Base-by-base conservation (phyloP, 2,797 vertebrate genomes). In the Ibycter americanus region DNA sequence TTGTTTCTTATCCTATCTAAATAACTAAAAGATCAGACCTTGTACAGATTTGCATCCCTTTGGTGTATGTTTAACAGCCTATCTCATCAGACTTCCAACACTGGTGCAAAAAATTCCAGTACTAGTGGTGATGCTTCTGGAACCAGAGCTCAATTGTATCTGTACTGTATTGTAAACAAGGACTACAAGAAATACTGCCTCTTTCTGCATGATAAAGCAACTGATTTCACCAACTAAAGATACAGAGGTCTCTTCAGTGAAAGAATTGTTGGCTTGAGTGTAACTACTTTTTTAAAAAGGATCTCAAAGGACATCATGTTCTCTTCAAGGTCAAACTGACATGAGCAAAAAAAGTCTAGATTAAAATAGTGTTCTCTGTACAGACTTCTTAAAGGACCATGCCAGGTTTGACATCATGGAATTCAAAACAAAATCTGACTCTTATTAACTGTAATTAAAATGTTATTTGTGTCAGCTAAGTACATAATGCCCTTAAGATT, bases 321-420 rank as follows among this genome's bases (percentile, higher is more conserved):
- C 97, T 96, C 85, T 88, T 83, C 59, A 96, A 97, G 98, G 98
- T 98, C 98, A 98, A 93, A 86, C 72, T 97, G 98, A 98, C 98
- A 97, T 34, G 76, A 96, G 70, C 44, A 94, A 92, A 96, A 94
- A 72, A 95, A 92, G 66, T n/a, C 66, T 77, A 91, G 89, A 97
- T 97, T 82, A 12, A 47, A 78, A n/a, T 58, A 83, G 61, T 92
- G 87, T 59, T 95, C 82, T 96, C 93, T 96, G 72, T 96, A 81
- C 78, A 91, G 92, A 93, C 54, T 93, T 80, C 86, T 97, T 90
- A 83, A 72, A 91, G 76, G 70, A 96, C 65, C 83, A 66, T 97
- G 96, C 93, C 96, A 97, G 96, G 93, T 96, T 96, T 97, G 95
- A 98, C 96, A 96, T 80, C 52, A 95, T 93, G 91, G 96, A 97